Evolutionary conservation across 2,797 vertebrate genomes (phyloP).

Genomic region (Anguilla pacifica): DNA sequence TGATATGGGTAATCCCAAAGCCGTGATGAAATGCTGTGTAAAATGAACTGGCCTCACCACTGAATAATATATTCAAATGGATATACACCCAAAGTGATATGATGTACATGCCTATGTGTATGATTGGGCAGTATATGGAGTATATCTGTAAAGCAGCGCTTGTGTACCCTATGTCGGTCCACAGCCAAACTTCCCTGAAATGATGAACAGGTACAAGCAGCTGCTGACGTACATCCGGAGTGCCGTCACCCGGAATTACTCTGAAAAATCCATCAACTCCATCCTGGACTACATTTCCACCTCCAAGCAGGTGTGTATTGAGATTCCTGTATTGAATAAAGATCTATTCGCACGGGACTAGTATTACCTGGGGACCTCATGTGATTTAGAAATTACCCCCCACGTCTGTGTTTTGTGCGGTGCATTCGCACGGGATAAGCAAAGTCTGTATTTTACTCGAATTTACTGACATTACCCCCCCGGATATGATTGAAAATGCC

Average conservation of each 20-base stretch:
- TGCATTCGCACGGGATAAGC: no score
- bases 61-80: not conserved
- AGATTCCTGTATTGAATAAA: no score
- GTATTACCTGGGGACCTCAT: no score
- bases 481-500: no score
- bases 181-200: conserved; percentile 97
- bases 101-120: not conserved
- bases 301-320: conserved; percentile 94
- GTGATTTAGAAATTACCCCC: no score
- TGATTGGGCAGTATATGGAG: not conserved
- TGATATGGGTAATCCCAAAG: not conserved
- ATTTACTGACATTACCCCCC: no score
- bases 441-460: no score
- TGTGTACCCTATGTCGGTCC: not conserved
- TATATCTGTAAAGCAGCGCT: not conserved
- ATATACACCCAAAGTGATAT: not conserved
- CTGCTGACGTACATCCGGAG: conserved; percentile 97
- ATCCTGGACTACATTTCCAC: conserved; percentile 99
- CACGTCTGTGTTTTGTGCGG: no score
- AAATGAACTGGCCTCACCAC: not conserved
- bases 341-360: no score
- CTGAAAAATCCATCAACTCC: conserved; percentile 99
- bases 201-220: conserved; percentile 99
- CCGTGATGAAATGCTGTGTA: not conserved
- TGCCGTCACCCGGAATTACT: conserved; percentile 98